Evolutionary conservation across 53 echinoderm and acorn worm genomes (phyloP).

Genomic region (Echinarachnius parma): DNA sequence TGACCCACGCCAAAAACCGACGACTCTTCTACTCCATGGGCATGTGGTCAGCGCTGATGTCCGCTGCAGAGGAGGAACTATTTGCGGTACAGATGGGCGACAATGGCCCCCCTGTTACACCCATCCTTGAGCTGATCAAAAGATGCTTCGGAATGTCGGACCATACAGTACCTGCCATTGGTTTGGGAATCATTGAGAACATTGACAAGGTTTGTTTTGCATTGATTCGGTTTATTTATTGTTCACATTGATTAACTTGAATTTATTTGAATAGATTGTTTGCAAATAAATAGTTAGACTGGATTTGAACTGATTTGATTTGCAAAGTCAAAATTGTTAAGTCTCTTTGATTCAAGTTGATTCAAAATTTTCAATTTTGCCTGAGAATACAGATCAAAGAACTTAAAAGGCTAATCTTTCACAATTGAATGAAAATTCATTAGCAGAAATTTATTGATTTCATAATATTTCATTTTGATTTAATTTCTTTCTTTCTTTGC

Average conservation of each 20-base stretch:
- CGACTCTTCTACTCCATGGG: constrained; percentile 73
- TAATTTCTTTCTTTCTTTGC: neutral
- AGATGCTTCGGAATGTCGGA: constrained; percentile 64
- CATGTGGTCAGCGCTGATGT: constrained; percentile 89
- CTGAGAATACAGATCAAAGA: too few species aligned
- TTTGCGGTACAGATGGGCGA: constrained; percentile 72
- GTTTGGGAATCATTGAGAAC: constrained; percentile 53
- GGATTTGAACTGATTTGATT: too few species aligned
- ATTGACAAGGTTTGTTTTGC: too few species aligned
- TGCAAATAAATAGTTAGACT: too few species aligned
- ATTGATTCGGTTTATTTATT: too few species aligned
- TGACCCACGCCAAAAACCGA: constrained; percentile 54
- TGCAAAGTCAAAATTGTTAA: too few species aligned
- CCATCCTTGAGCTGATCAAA: constrained; percentile 67
- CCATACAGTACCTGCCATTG: constrained; percentile 88
- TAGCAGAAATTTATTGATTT: neutral
- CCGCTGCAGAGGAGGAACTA: constrained; percentile 59
- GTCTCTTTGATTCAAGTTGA: too few species aligned
- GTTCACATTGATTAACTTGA: too few species aligned
- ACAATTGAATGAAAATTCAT: too few species aligned
- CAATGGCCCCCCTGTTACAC: constrained; percentile 65
- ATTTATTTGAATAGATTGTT: too few species aligned
- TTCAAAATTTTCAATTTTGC: too few species aligned
- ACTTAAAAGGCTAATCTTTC: too few species aligned
- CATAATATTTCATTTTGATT: neutral